phyloP scores from a whole-genome alignment of 2,888 invertebrate species.

The Chirona hameri region DNA sequence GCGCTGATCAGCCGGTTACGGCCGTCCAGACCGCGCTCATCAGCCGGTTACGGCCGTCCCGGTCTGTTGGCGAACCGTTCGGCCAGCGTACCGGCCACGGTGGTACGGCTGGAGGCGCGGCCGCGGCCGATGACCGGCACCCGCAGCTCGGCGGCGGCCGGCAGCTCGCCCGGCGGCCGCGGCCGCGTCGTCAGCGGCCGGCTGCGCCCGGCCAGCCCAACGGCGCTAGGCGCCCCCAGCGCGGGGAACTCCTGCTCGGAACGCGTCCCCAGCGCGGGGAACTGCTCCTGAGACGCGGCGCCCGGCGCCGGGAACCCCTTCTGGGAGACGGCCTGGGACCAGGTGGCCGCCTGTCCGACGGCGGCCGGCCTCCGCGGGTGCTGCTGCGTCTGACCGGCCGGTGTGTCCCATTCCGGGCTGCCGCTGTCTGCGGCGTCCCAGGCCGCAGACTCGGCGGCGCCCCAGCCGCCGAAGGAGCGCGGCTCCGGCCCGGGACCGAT shows the following conservation, averaged over 20 bases:
- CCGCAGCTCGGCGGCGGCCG: not conserved
- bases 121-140: slow-evolving; percentile 2
- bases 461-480: not conserved
- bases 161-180: not conserved
- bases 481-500: not conserved
- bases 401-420: too few relatives aligned
- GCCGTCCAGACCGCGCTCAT: too few relatives aligned
- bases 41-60: not conserved
- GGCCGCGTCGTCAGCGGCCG: not conserved
- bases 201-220: not conserved
- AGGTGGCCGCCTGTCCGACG: not conserved
- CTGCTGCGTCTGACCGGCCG: not conserved
- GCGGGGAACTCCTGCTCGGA: not conserved
- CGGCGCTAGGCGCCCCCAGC: not conserved
- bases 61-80: not conserved
- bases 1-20: too few relatives aligned
- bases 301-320: not conserved
- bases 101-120: not conserved
- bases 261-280: not conserved
- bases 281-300: not conserved
- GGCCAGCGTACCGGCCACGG: not conserved
- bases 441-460: not conserved
- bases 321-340: not conserved
- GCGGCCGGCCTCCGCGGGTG: not conserved
- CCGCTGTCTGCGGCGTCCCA: not conserved